Evolutionary conservation across 2,113 vertebrate genomes (phyloP).

Genomic region (Hoplias malabaricus): DNA sequence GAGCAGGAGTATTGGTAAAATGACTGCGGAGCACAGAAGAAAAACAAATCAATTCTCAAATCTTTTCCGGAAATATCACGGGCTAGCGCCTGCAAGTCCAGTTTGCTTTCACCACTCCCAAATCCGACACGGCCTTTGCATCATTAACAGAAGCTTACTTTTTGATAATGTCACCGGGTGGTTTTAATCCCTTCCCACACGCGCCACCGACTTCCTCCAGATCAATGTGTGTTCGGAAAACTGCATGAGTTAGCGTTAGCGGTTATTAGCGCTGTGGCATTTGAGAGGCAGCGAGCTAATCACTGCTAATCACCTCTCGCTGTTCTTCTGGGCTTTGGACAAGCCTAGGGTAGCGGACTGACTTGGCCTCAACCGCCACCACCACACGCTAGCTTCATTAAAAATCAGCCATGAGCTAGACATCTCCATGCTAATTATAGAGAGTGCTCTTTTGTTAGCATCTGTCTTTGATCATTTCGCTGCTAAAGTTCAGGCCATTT

Average conservation of each 20-base stretch:
- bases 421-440: constrained; percentile 21
- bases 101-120: too few species aligned
- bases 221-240: not conserved
- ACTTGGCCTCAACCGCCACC: not conserved
- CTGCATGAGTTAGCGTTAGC: not conserved
- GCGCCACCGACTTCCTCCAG: not conserved
- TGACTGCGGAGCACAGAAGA: not conserved
- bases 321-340: constrained; percentile 15
- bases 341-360: not conserved
- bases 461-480: not conserved
- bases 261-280: constrained; percentile 30
- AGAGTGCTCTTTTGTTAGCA: not conserved
- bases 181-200: constrained; percentile 10
- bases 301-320: constrained; percentile 19
- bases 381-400: constrained; percentile 11
- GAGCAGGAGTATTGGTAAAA: not conserved
- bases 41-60: constrained; percentile 5
- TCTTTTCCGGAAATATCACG: constrained; percentile 14
- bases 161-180: constrained; percentile 28
- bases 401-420: not conserved
- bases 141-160: constrained; percentile 17
- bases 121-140: constrained; percentile 1
- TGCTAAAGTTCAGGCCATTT: not conserved
- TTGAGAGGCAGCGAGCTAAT: constrained; percentile 40
- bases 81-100: constrained; percentile 3